These are phyloP conservation scores for Gopherus evgoodei DNA, from an alignment of 2,113 vertebrate genomes.

Conservation along the genomic window DNA sequence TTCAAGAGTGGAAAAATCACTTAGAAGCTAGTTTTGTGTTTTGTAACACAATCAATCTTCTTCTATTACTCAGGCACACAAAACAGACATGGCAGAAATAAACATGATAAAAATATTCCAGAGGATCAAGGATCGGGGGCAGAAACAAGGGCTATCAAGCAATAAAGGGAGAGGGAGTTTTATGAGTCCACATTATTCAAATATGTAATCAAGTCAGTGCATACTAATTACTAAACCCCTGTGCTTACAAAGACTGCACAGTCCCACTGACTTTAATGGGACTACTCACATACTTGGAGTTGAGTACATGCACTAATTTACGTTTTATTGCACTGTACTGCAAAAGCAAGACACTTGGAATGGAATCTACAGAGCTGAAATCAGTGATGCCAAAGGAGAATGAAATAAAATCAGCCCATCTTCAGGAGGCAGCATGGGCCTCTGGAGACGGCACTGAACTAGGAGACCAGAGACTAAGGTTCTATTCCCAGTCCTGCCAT, in stretches of 20 bases:
- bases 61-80: constrained; percentile 40
- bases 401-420: not conserved
- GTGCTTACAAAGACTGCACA: fast-evolving
- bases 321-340: fast-evolving
- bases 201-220: not conserved
- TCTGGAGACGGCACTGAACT: fast-evolving
- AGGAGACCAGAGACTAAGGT: not conserved
- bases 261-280: not conserved
- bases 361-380: not conserved
- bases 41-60: not conserved
- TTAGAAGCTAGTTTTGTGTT: not conserved
- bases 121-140: not conserved
- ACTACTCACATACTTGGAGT: not conserved
- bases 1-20: not conserved
- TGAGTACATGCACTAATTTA: not conserved
- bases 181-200: fast-evolving
- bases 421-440: fast-evolving
- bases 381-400: not conserved
- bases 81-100: constrained; percentile 6
- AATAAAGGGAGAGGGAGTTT: not conserved
- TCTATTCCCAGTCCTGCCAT: fast-evolving
- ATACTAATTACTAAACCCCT: not conserved
- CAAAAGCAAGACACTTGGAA: not conserved
- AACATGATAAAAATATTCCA: constrained; percentile 31
- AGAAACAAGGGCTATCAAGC: not conserved